Percentiles rank a stretch among this genome's conserved stretches.
These are phyloP conservation scores for Drosophila busckii DNA, from an alignment of 1,140 invertebrate species.

Conservation along the genomic window DNA sequence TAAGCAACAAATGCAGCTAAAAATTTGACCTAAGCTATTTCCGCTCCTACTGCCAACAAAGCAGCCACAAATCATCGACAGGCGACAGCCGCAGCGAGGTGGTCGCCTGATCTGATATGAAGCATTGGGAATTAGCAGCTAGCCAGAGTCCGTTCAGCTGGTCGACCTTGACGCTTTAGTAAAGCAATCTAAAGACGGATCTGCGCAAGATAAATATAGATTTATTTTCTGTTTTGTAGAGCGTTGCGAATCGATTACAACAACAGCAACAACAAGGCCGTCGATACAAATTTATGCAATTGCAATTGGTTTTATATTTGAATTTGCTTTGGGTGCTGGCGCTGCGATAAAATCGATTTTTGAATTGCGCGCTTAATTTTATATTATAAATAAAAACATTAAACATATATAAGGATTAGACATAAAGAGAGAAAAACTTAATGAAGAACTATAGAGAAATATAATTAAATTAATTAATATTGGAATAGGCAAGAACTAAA, in stretches of 20 bases:
- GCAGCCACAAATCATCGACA: constrained; percentile 44
- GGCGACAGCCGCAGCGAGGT: too few relatives aligned
- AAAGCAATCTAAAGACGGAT: too few relatives aligned
- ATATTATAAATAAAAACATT: constrained; percentile 58
- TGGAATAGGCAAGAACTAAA: too few relatives aligned
- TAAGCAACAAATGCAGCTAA: too few relatives aligned
- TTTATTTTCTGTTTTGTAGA: constrained; percentile 53
- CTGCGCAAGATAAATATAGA: constrained; percentile 22
- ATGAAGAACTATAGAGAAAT: too few relatives aligned
- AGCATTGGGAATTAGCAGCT: constrained; percentile 44
- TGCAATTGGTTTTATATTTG: constrained; percentile 69
- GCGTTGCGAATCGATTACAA: constrained; percentile 59
- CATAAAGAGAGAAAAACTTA: too few relatives aligned
- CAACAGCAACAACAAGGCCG: constrained; percentile 44
- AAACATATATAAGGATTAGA: too few relatives aligned
- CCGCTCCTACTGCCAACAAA: constrained; percentile 31
- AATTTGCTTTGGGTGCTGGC: constrained; percentile 58
- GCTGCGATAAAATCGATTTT: constrained; percentile 59
- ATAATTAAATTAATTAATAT: too few relatives aligned
- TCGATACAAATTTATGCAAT: constrained; percentile 62
- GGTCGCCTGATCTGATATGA: too few relatives aligned
- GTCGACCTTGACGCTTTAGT: constrained; percentile 64
- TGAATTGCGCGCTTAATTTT: constrained; percentile 36
- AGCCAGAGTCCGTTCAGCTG: constrained; percentile 47
- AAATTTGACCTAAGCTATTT: constrained; percentile 55